A percentile compares a stretch with the other conserved stretches of the same genome.
Evolutionary conservation across 1,140 invertebrate species (phyloP).

Genomic region (Apis cerana): DNA sequence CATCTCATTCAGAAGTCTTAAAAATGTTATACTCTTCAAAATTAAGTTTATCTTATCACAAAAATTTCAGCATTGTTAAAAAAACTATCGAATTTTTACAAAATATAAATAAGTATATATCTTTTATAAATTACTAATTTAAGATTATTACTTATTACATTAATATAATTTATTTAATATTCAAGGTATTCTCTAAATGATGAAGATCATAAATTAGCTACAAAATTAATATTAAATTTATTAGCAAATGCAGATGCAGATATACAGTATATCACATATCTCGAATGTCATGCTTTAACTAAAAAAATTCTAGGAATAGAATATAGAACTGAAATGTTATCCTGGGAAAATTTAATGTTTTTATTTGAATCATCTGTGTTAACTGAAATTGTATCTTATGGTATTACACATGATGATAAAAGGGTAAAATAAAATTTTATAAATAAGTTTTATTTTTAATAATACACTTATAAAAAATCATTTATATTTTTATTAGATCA

Average conservation of each 20-base stretch:
- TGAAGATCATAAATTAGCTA: conserved; percentile 63
- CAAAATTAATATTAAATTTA: conserved; percentile 70
- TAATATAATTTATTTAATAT: conserved; percentile 10
- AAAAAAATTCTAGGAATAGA: conserved; percentile 75
- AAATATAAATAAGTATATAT: conserved; percentile 50
- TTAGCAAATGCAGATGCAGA: conserved; percentile 72
- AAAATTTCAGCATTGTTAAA: conserved; percentile 70
- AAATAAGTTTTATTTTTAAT: background rate
- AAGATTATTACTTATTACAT: background rate
- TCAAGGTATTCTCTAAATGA: conserved; percentile 55
- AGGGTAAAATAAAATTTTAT: conserved; percentile 65
- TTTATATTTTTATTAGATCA: conserved; percentile 77
- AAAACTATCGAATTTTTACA: conserved; percentile 61
- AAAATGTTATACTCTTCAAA: conserved; percentile 69
- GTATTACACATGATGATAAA: conserved; percentile 79
- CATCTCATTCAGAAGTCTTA: conserved; percentile 58
- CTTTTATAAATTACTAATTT: background rate
- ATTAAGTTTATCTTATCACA: conserved; percentile 72
- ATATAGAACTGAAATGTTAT: conserved; percentile 70
- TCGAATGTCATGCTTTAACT: conserved; percentile 76
- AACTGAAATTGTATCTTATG: conserved; percentile 85
- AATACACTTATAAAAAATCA: conserved; percentile 15
- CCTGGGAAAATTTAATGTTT: conserved; percentile 79
- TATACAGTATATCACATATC: conserved; percentile 75
- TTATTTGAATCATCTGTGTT: conserved; percentile 82